Base-by-base conservation (phyloP, 2,888 invertebrate genomes). In the Ariolimax columbianus region DNA sequence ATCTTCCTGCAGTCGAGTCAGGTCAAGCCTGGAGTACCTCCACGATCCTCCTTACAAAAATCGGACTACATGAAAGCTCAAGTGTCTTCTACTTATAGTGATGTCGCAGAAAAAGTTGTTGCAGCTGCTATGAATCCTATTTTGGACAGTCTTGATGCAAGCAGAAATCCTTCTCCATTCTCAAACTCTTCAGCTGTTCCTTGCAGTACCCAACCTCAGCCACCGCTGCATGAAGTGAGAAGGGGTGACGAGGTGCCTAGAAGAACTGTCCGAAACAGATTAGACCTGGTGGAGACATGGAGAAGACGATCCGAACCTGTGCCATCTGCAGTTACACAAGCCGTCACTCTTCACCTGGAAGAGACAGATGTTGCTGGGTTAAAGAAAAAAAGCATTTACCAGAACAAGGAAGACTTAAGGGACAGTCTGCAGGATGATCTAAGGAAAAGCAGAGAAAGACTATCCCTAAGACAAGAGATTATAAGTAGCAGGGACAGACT, bases 41-140 rank as follows among this genome's bases (percentile, higher is more conserved):
- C 84, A 33, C 72, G 84, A 7, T 43, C 66, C 23, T 73, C 75
- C 19, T 7, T 80, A 19, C 59, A 63, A 33, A 80, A 79, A 47
- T 72, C 84, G 51, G 78, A 77, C 36, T 11, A 51, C 36, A 19
- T 23, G 14, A 36, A 59, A 4, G 30, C 43, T 17, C 77, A 77
- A 1, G 1, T 77, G 7, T 83, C 83, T 36, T 77, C 83, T 55
- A 26, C 77, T 38, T 51, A 77, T 36, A 40, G 26, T 19, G 66
- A 66, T 77, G 66, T 80, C n/a, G 82, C 85, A 70, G 85, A 85
- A n/a, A 72, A 81, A 55, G 70, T 85, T 40, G 84, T 81, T 33
- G 70, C 81, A 26, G 70, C 77, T 30, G 72, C 70, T 9, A 19
- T 82, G 70, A 40, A 85, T 33, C 82, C 85, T 4, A 59, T 77